Evolutionary conservation across 2,797 vertebrate genomes (phyloP).

Genomic region (Gymnopithys bicolor): DNA sequence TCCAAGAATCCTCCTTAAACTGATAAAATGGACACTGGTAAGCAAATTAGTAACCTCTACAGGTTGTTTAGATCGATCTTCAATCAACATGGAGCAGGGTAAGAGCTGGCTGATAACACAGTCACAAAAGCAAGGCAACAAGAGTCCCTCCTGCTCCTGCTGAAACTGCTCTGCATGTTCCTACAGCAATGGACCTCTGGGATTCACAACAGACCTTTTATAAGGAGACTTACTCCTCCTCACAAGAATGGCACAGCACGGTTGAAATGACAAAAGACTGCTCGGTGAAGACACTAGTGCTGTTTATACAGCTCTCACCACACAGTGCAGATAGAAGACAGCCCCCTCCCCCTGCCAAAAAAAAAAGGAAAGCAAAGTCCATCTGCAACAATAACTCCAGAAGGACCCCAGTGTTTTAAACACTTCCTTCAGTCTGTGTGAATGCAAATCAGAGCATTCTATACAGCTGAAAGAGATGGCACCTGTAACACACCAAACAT

Average conservation of each 20-base stretch:
- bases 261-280: neutral
- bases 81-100: neutral
- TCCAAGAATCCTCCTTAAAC: neutral
- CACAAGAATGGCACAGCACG: neutral
- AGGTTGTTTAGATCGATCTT: constrained; percentile 8
- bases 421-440: neutral
- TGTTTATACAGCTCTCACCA: neutral
- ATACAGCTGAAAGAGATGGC: neutral
- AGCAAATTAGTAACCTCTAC: neutral
- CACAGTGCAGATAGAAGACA: neutral
- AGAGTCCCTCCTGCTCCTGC: neutral
- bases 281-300: neutral
- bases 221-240: neutral
- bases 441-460: neutral
- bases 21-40: neutral
- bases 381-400: neutral
- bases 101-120: neutral
- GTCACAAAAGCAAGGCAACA: neutral
- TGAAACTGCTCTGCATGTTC: neutral
- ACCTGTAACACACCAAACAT: rapidly evolving
- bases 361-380: neutral
- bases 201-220: neutral
- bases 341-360: neutral
- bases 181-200: neutral
- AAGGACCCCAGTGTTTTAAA: neutral